Conservation (phyloP, 2,113 vertebrate genomes). For the Rhinopithecus roxellana region DNA sequence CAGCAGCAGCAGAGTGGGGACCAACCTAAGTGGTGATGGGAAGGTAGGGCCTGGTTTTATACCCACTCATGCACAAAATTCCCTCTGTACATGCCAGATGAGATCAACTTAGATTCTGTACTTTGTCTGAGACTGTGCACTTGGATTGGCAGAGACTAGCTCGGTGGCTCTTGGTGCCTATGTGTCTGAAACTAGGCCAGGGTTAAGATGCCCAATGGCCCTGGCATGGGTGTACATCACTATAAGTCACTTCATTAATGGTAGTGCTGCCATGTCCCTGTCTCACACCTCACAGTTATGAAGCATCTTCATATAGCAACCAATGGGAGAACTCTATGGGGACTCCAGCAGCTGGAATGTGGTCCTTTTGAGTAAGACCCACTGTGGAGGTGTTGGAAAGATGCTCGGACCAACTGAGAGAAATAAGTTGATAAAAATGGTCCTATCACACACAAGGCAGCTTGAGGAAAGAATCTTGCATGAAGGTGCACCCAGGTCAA, state of each 20-base stretch:
- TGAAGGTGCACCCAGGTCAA: neutral
- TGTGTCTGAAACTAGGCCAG: neutral
- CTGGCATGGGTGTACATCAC: neutral
- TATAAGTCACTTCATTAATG: fast-evolving
- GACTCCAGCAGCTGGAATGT: neutral
- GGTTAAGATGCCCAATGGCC: neutral
- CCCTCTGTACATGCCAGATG: neutral
- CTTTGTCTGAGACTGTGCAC: neutral
- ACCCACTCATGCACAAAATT: neutral
- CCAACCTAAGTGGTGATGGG: neutral
- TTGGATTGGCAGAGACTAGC: neutral
- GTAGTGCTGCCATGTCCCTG: no score
- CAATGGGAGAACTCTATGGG: neutral
- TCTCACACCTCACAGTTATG: fast-evolving
- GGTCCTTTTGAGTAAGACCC: neutral
- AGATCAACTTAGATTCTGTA: neutral
- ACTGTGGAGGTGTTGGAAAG: neutral
- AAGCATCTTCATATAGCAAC: neutral
- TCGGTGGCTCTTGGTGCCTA: neutral
- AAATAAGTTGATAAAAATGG: neutral
- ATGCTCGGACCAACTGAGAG: neutral
- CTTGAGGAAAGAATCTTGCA: neutral
- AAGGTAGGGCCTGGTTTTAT: neutral
- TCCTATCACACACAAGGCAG: neutral
- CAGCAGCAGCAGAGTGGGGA: neutral